Conservation (phyloP, 2,797 vertebrate species). For the Capromys pilorides region DNA sequence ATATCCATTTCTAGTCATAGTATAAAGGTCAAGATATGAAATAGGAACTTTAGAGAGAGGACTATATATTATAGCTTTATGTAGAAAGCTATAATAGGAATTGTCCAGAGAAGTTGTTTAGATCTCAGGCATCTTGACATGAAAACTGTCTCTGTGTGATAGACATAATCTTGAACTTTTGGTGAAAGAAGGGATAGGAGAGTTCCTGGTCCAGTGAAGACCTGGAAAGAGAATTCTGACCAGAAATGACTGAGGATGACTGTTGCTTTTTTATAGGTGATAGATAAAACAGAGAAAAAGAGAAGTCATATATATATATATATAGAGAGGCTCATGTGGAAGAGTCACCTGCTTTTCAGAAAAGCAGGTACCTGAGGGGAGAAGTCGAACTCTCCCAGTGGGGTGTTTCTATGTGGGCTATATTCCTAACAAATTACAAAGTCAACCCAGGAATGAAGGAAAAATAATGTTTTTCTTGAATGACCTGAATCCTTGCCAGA, state of each 20-base stretch:
- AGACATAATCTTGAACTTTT: not conserved
- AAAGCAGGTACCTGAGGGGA: not conserved
- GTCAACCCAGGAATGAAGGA: not conserved
- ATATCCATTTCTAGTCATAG: not conserved
- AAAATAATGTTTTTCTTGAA: not conserved
- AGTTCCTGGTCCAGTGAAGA: not conserved
- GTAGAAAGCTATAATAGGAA: not conserved
- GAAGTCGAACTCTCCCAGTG: not conserved
- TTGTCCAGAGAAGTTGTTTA: not conserved
- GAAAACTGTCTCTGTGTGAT: not conserved
- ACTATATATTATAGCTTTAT: not conserved
- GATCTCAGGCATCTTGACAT: not conserved
- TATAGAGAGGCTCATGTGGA: not conserved
- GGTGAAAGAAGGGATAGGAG: not conserved
- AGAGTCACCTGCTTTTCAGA: not conserved
- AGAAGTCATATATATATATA: not conserved
- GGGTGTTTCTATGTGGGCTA: not conserved
- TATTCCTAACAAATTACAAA: not conserved
- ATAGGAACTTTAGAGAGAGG: not conserved
- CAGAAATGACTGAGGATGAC: not conserved
- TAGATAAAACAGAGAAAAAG: not conserved
- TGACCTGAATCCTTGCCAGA: not conserved
- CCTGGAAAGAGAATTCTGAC: not conserved
- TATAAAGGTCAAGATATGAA: not conserved
- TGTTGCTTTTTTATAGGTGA: not conserved